Evolutionary conservation across 2,888 invertebrate species (phyloP), one percentile per base, ranked within the genome.

Genomic region (Lucinisca nassula): DNA sequence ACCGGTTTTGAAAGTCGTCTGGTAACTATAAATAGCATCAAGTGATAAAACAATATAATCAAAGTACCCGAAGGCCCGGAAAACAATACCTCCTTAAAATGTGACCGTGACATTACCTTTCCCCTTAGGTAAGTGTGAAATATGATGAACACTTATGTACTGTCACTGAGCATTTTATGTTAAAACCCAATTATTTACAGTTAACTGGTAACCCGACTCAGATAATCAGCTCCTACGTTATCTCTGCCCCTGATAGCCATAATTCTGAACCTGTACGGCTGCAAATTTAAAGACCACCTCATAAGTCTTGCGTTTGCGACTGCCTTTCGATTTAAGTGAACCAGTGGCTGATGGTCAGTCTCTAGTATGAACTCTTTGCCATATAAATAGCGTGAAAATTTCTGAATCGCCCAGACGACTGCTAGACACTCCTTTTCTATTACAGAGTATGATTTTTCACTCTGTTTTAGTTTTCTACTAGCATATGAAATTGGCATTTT

Each of bases 401-500:
- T 55, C 24, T 55, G 8, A 12, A 55, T n/a, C 6, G 55, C 55
- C 55, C 55, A 55, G 4, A 55, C 55, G 21, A 55, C 21, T 21
- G 55, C 55, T 4, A 55, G 24, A n/a, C 55, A 55, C n/a, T 55
- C 55, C 24, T 55, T 55, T 55, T 55, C 55, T 12, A 55, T 55
- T 12, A 90, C 82, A 0, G 89, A 67, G 83, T 93, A 93, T 0
- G 85, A 67, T 0, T 78, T 61, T 58, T 94, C 93, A 14, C 88
- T 51, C 1, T 51, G 73, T 2, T 83, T 35, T 2, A 94, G 81
- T 2, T 91, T 88, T 30, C 88, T 79, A 70, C 93, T 93, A 12
- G 91, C 89, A 80, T 93, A 94, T 32, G 92, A 92, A 0, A 94
- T 90, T 2, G 92, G 93, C 3, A 84, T 72, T 24, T 87, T 85